Evolutionary conservation across 1,140 invertebrate genomes (phyloP).

Genomic region (Lucilia sericata): DNA sequence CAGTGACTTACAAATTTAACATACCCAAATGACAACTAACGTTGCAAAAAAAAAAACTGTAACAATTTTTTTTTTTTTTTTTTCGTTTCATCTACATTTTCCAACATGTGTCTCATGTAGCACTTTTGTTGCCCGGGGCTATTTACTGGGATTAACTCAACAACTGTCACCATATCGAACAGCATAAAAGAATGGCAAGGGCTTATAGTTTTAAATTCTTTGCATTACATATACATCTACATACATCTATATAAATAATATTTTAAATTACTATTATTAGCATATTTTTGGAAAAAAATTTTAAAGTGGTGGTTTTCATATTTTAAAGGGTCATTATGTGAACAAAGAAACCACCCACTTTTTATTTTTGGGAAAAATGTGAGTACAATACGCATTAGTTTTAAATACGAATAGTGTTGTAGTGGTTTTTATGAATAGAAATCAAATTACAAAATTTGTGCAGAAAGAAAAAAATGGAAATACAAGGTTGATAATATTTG

Average conservation of each 20-base stretch:
- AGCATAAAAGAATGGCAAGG: too few relatives aligned
- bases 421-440: neutral
- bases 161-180: constrained; percentile 4
- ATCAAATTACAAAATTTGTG: constrained; percentile 8
- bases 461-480: neutral
- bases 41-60: neutral
- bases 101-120: neutral
- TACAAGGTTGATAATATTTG: neutral
- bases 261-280: constrained; percentile 21
- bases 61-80: neutral
- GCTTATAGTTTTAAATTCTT: constrained; percentile 3
- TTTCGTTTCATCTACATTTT: neutral
- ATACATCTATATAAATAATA: neutral
- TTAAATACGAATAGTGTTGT: neutral
- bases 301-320: constrained; percentile 17
- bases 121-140: neutral
- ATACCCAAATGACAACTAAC: neutral
- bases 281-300: constrained; percentile 16
- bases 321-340: neutral
- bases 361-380: neutral
- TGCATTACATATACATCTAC: too few relatives aligned
- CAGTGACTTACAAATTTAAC: neutral
- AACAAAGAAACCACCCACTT: constrained; percentile 23
- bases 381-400: neutral
- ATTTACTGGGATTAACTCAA: constrained; percentile 18